A percentile compares a stretch with the other conserved stretches of the same genome.
Conservation (phyloP, 2,888 invertebrate genomes). For the Cerceris rybyensis region DNA sequence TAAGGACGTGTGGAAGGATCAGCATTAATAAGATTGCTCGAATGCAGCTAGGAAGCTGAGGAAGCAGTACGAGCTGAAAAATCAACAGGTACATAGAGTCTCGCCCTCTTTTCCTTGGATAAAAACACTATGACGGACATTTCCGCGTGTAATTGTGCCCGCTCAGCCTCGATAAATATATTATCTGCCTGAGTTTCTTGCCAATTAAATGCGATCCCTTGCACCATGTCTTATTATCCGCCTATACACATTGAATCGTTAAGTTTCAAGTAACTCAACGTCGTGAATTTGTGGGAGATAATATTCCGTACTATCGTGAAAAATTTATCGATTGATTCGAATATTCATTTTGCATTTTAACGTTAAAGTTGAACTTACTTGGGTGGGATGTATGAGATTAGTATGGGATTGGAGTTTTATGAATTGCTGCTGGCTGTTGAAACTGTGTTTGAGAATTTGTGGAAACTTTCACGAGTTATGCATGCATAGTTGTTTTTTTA, state of each 20-base stretch:
- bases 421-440: too few species aligned
- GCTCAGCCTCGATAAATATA: conserved; percentile 39
- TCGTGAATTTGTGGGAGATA: conserved; percentile 1
- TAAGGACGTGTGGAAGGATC: not conserved
- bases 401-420: not conserved
- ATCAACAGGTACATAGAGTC: conserved; percentile 58
- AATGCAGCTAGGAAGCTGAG: conserved; percentile 21
- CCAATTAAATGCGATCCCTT: conserved; percentile 45
- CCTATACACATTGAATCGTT: conserved; percentile 12
- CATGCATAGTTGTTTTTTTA: too few species aligned
- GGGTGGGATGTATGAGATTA: not conserved
- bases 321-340: conserved; percentile 16
- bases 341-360: not conserved
- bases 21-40: not conserved
- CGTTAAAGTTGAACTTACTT: too few species aligned
- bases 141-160: conserved; percentile 41
- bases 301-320: not conserved
- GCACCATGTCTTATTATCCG: conserved; percentile 32
- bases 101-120: not conserved
- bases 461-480: too few species aligned
- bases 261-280: conserved; percentile 23
- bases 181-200: conserved; percentile 48
- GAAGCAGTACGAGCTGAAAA: conserved; percentile 19
- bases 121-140: conserved; percentile 29
- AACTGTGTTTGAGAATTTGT: too few species aligned